Percentiles rank a stretch among this genome's conserved stretches.
These are phyloP conservation scores for Orthosia gracilis DNA, from an alignment of 2,888 invertebrate genomes.

Conservation along the genomic window DNA sequence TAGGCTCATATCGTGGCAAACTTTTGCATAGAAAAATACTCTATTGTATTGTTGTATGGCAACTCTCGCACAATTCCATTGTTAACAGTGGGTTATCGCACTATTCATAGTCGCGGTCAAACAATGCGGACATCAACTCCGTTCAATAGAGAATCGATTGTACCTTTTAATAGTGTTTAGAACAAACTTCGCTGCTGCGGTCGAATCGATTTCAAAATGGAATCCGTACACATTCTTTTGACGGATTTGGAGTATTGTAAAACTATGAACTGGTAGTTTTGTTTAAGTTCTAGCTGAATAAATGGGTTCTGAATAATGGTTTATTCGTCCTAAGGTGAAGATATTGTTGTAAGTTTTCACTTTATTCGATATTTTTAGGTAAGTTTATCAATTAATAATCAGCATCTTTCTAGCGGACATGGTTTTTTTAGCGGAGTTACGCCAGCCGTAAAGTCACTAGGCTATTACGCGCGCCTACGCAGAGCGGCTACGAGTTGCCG, in stretches of 20 bases:
- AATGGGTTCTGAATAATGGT: neutral
- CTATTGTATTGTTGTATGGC: conserved; percentile 47
- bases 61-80: conserved; percentile 50
- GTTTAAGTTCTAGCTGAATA: neutral
- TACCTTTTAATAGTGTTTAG: conserved; percentile 68
- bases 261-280: neutral
- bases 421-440: neutral
- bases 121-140: conserved; percentile 68
- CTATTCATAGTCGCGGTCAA: conserved; percentile 60
- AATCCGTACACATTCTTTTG: conserved; percentile 15
- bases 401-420: too few relatives aligned
- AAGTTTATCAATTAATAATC: too few relatives aligned
- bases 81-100: conserved; percentile 51
- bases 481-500: neutral
- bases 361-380: neutral
- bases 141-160: conserved; percentile 72
- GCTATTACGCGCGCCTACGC: neutral
- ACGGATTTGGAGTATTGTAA: conserved; percentile 26
- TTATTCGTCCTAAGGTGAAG: neutral
- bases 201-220: conserved; percentile 39
- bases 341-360: neutral
- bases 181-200: conserved; percentile 55
- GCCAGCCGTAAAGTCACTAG: neutral
- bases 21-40: conserved; percentile 39
- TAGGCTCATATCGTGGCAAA: conserved; percentile 29